Conservation (phyloP, 2,888 invertebrate species). For the Temnothorax ravouxi region DNA sequence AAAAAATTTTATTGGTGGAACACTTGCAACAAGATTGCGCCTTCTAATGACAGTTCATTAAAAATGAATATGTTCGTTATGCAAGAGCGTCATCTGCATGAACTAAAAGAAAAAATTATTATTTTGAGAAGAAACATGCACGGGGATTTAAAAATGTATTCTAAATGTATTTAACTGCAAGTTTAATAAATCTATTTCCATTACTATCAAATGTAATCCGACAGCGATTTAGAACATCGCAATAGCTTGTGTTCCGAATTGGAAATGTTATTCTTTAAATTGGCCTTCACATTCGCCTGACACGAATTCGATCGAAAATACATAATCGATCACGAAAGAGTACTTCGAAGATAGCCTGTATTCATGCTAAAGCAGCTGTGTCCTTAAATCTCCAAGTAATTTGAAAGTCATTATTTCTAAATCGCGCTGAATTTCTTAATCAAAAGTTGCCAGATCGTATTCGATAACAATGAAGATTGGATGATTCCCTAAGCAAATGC, state of each 20-base stretch:
- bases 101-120: not conserved
- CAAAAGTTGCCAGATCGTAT: not conserved
- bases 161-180: not conserved
- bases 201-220: not conserved
- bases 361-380: not conserved
- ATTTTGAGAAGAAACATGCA: not conserved
- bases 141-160: not conserved
- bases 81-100: not conserved
- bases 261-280: not conserved
- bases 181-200: not conserved
- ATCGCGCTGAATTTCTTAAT: not conserved
- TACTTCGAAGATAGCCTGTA: not conserved
- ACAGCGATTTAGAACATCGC: not conserved
- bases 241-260: not conserved
- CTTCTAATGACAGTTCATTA: not conserved
- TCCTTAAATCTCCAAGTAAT: not conserved
- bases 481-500: not conserved
- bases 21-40: not conserved
- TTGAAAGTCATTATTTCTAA: not conserved
- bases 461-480: slow-evolving; percentile 2
- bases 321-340: not conserved
- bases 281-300: not conserved
- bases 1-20: not conserved
- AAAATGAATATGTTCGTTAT: not conserved
- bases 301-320: not conserved